These are phyloP conservation scores for Drosophila hawaiiensis DNA, from an alignment of 2,888 invertebrate species.

Conservation along the genomic window DNA sequence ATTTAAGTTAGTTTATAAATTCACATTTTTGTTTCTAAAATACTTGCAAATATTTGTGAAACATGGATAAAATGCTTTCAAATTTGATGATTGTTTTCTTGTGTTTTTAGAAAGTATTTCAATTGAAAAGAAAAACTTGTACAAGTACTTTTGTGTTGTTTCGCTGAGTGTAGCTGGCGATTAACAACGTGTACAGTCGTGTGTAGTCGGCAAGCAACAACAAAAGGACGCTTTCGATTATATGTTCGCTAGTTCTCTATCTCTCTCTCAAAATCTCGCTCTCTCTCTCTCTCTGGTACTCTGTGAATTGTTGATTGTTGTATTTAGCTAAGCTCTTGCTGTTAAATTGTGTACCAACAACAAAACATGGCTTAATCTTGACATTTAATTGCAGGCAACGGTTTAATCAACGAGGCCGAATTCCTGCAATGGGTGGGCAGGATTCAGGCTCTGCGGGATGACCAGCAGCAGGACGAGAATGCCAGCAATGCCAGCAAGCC, in stretches of 20 bases:
- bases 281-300: not conserved
- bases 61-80: not conserved
- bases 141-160: not conserved
- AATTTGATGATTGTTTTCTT: not conserved
- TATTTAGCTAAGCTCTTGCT: constrained; percentile 32
- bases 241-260: constrained; percentile 5
- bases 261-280: not conserved
- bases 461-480: constrained; percentile 84
- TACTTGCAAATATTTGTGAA: not conserved
- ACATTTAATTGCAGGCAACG: constrained; percentile 87
- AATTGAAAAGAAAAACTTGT: not conserved
- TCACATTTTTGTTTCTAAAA: not conserved
- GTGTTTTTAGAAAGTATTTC: not conserved
- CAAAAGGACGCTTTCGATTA: constrained; percentile 49
- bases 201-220: constrained; percentile 41
- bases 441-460: constrained; percentile 89
- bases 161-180: constrained; percentile 33
- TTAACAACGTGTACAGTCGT: constrained; percentile 46
- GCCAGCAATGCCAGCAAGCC: constrained; percentile 80
- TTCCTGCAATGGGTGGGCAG: constrained; percentile 92
- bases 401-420: constrained; percentile 91
- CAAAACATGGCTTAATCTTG: constrained; percentile 17
- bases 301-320: constrained; percentile 27
- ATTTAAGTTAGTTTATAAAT: too few species aligned
- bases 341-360: constrained; percentile 18